Conservation (phyloP, 2,113 vertebrate species). For the Epinephelus cyanopodus region DNA sequence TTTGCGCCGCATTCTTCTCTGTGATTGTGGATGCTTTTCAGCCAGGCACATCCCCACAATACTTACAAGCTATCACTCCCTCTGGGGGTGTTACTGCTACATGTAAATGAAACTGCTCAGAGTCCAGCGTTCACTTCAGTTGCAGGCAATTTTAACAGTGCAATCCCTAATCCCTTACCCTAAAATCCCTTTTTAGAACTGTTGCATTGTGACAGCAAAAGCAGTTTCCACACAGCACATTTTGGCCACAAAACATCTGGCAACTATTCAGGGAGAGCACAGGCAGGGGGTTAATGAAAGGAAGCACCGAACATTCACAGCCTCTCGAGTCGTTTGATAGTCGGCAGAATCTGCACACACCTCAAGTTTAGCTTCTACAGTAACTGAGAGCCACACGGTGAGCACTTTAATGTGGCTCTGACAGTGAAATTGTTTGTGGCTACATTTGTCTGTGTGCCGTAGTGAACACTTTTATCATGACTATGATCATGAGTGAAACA, state of each 20-base stretch:
- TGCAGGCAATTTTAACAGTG: neutral
- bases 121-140: neutral
- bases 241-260: slow-evolving; percentile 47
- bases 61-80: neutral
- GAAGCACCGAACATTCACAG: slow-evolving; percentile 42
- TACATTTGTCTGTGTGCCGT: neutral
- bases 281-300: slow-evolving; percentile 36
- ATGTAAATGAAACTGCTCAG: neutral
- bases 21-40: neutral
- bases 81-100: neutral
- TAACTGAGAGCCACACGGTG: neutral
- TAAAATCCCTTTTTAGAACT: slow-evolving; percentile 12
- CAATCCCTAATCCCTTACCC: neutral
- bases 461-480: neutral
- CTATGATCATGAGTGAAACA: neutral
- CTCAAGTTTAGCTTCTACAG: neutral
- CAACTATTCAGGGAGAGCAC: slow-evolving; percentile 24
- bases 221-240: neutral
- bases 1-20: neutral
- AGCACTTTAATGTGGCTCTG: neutral
- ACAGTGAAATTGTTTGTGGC: neutral
- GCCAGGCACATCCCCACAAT: neutral
- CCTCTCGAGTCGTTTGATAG: slow-evolving; percentile 5
- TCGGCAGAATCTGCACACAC: slow-evolving; percentile 1
- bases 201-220: slow-evolving; percentile 27